Evolutionary conservation across 2,888 invertebrate genomes (phyloP).

Genomic region (Aleiodes alternator): DNA sequence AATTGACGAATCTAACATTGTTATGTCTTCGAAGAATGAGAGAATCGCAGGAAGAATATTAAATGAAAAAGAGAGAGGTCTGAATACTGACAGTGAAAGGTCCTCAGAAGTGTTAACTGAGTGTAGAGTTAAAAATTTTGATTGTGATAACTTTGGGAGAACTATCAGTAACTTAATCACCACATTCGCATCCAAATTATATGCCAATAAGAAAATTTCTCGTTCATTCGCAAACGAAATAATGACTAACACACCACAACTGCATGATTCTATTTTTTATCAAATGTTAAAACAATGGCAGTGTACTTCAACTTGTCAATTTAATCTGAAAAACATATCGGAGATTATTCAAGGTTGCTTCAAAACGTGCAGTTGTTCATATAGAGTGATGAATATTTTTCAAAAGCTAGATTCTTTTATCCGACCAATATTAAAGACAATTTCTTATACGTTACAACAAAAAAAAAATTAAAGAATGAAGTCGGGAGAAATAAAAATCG

Average conservation of each 20-base stretch:
- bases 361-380: not conserved
- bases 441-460: not conserved
- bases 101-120: not conserved
- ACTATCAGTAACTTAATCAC: not conserved
- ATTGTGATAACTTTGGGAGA: not conserved
- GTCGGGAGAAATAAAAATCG: not conserved
- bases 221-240: not conserved
- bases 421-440: not conserved
- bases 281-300: not conserved
- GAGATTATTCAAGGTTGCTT: not conserved
- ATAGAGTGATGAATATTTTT: not conserved
- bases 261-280: not conserved
- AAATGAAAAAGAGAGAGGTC: too few relatives aligned
- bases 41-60: too few relatives aligned
- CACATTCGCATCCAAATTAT: not conserved
- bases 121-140: not conserved
- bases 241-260: not conserved
- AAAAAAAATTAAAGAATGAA: not conserved
- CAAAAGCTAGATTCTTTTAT: conserved; percentile 10
- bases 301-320: not conserved
- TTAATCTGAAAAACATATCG: not conserved
- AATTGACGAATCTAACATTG: not conserved
- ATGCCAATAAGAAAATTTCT: not conserved
- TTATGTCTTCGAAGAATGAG: too few relatives aligned
- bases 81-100: too few relatives aligned